Conservation (phyloP, 2,113 vertebrate species). For the Pithys albifrons region DNA sequence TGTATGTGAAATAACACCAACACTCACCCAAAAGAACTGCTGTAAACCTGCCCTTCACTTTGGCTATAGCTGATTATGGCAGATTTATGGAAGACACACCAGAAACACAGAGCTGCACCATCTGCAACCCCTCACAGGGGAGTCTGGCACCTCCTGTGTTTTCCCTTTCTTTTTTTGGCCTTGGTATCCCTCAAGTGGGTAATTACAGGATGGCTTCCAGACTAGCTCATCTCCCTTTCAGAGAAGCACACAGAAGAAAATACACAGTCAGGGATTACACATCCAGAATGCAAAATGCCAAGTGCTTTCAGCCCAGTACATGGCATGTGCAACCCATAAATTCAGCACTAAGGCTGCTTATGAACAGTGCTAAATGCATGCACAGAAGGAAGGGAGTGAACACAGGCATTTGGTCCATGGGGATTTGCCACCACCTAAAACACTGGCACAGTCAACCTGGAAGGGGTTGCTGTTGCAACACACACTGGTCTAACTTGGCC, state of each 20-base stretch:
- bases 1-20: background rate
- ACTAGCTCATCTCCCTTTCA: background rate
- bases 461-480: background rate
- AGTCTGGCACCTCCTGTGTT: background rate
- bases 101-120: accelerated
- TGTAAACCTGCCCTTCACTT: background rate
- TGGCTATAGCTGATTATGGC: background rate
- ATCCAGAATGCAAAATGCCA: background rate
- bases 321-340: background rate
- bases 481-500: background rate
- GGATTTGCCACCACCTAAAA: background rate
- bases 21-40: background rate
- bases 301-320: background rate
- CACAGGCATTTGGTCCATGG: too few relatives aligned
- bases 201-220: background rate
- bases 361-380: background rate
- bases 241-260: background rate
- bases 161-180: background rate
- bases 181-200: background rate
- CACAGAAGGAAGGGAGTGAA: background rate
- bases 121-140: background rate
- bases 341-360: background rate
- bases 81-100: background rate
- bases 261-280: background rate
- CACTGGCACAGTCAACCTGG: background rate